Evolutionary conservation across 1,140 invertebrate species (phyloP), one percentile per base, ranked within the genome.

Genomic region (Nasonia giraulti): DNA sequence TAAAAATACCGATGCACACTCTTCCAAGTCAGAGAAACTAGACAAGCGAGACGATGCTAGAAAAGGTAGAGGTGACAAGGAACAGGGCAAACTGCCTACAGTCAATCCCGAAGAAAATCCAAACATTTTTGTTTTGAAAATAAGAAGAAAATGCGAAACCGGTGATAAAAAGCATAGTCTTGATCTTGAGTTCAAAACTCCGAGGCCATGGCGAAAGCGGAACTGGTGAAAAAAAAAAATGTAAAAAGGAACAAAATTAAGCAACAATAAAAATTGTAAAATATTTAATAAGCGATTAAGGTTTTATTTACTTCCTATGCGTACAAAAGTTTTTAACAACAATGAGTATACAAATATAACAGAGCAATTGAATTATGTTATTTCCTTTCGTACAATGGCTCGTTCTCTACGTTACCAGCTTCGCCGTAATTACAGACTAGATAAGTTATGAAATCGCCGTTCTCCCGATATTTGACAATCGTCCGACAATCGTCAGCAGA

Each of bases 391-490:
- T n/a, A n/a, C n/a, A n/a, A n/a, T n/a, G n/a, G n/a, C n/a, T n/a
- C n/a, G n/a, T n/a, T n/a, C n/a, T n/a, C n/a, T n/a, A n/a, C n/a
- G n/a, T n/a, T n/a, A 27, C 93, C 93, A 23, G 88, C 79, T 20
- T 93, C 92, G 7, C 90, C 92, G 83, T 94, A 94, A 84, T 94
- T 93, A 78, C 93, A 94, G 8, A 92, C 86, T 11, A 89, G 83
- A 71, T 87, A 79, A 84, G 73, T 31, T 47, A 78, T 82, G 86
- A 33, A 50, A 4, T 69, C 84, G 87, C 85, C 71, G 31, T 84
- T 86, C 77, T 83, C 74, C 0, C 27, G 85, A 68, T 83, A 89
- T 81, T 83, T 85, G 2, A 87, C n/a, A n/a, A n/a, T n/a, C n/a
- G n/a, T n/a, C n/a, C n/a, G 0, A 44, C 8, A 0, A 44, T 1